Evolutionary conservation across 2,113 vertebrate species (phyloP), one percentile per base, ranked within the genome.

Genomic region (Syngnathus floridae): DNA sequence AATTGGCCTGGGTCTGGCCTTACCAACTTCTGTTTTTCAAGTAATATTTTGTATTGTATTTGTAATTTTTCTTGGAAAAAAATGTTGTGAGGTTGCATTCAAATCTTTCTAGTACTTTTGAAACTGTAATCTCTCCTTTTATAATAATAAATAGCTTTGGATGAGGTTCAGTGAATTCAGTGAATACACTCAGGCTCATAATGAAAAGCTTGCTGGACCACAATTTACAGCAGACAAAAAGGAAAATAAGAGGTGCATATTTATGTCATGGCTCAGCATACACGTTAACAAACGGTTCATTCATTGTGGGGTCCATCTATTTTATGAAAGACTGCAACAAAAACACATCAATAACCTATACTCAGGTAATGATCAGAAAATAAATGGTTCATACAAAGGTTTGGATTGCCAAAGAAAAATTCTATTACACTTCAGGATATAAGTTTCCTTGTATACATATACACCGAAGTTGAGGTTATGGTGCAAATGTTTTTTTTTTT

Each of bases 221-320:
- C 60, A 22, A 49, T 49, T 45, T 19, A 38, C 14, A 58, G 26
- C 66, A 60, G 48, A 57, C 49, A 38, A 16, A 45, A n/a, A 22
- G 37, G 36, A 31, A n/a, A 21, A 56, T 21, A 4, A 7, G 5
- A 12, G 8, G 35, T 26, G 55, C 37, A 35, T 1, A 4, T 35
- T 52, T 43, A 35, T 66, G 35, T 52, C 51, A 17, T 60, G 7
- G 37, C 57, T 58, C 62, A 75, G 19, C 67, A 57, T 67, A 54
- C 69, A 83, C 75, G 76, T 70, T 72, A 66, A 79, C 65, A 69
- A 40, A 55, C 12, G 31, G 11, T 62, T n/a, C 11, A 26, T 35
- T 58, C 26, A 26, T 45, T 3, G 4, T 17, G 12, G 21, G 66
- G 43, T 31, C 48, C 22, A 62, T 46, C 36, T 26, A 37, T 60